phyloP scores from a whole-genome alignment of 2,888 invertebrate species.

The Dorcus parallelipipedus region DNA sequence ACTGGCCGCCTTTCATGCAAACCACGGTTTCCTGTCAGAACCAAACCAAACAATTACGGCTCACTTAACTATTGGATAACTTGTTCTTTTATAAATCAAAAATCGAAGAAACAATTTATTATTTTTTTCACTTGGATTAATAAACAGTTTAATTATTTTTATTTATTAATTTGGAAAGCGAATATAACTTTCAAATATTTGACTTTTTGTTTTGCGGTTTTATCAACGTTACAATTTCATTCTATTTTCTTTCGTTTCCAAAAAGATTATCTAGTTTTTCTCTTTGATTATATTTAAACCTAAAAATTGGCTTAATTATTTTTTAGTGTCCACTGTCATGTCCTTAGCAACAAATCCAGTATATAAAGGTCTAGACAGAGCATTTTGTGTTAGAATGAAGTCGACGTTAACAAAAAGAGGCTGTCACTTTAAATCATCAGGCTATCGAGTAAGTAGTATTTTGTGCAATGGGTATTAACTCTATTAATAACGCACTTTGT shows the following conservation, averaged over 20 bases:
- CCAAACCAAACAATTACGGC: conserved; percentile 28
- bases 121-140: too few relatives aligned
- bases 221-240: too few relatives aligned
- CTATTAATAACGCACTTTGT: neutral
- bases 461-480: too few relatives aligned
- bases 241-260: too few relatives aligned
- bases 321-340: conserved; percentile 80
- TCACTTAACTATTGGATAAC: conserved; percentile 19
- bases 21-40: conserved; percentile 45
- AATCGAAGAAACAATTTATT: too few relatives aligned
- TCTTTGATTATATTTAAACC: too few relatives aligned
- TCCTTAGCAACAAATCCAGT: conserved; percentile 60
- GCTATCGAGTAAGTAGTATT: conserved; percentile 77
- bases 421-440: conserved; percentile 94
- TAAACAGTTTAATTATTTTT: too few relatives aligned
- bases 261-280: too few relatives aligned
- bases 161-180: too few relatives aligned
- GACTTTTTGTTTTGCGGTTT: neutral
- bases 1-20: conserved; percentile 42
- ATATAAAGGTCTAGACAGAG: conserved; percentile 84
- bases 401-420: conserved; percentile 96
- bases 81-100: neutral
- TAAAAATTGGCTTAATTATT: neutral
- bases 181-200: neutral
- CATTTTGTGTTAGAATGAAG: conserved; percentile 96